phyloP scores from a whole-genome alignment of 2,888 invertebrate species.

The Pristionchus entomophagus region DNA sequence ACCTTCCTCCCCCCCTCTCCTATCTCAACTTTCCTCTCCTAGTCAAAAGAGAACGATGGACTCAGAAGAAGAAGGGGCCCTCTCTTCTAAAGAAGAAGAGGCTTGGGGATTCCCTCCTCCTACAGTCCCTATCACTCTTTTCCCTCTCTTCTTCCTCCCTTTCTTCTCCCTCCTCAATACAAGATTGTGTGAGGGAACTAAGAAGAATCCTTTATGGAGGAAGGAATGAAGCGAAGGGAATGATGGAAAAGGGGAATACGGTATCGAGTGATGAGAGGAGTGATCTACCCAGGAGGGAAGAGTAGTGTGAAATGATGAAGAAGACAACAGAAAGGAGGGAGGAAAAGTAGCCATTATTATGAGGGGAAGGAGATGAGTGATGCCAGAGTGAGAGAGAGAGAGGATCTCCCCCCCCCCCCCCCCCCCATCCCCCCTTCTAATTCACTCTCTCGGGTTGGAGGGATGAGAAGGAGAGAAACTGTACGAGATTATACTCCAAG shows the following conservation, averaged over 20 bases:
- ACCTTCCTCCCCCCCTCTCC: too few relatives aligned
- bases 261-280: neutral
- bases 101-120: neutral
- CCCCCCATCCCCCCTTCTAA: too few relatives aligned
- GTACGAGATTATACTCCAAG: neutral
- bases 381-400: neutral
- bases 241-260: neutral
- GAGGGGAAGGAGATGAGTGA: neutral
- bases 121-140: conserved; percentile 12
- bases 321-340: neutral
- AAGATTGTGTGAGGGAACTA: neutral
- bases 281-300: neutral
- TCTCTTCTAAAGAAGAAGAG: neutral
- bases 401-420: too few relatives aligned
- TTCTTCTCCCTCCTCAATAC: conserved; percentile 7
- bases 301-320: neutral
- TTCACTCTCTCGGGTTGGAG: neutral
- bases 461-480: neutral
- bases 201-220: conserved; percentile 22
- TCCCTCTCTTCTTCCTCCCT: conserved; percentile 3
- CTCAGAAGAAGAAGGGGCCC: too few relatives aligned
- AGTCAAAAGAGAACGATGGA: too few relatives aligned
- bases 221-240: neutral
- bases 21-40: too few relatives aligned
- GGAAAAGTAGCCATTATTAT: neutral